Evolutionary conservation across 2,797 vertebrate species (phyloP).

Genomic region (Mallotus villosus): DNA sequence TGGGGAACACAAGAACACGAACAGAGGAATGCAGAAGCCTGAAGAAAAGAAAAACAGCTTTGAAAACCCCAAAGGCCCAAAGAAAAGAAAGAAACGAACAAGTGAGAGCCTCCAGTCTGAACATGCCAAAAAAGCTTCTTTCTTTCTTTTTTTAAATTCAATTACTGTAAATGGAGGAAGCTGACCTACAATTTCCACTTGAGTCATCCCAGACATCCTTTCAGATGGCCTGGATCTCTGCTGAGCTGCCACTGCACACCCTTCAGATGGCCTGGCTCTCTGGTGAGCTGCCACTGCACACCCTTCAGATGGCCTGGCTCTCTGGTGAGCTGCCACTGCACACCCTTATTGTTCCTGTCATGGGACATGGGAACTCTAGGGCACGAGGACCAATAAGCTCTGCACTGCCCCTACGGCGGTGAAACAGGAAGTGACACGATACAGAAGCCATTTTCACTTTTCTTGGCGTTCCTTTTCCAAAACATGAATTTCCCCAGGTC

Average conservation of each 20-base stretch:
- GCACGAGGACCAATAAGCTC: background rate
- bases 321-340: constrained; percentile 38
- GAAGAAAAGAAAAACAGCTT: constrained; percentile 11
- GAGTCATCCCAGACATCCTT: constrained; percentile 51
- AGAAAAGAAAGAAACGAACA: constrained; percentile 8
- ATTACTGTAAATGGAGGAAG: constrained; percentile 30
- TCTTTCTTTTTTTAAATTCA: constrained; percentile 12
- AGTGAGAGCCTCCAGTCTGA: constrained; percentile 14
- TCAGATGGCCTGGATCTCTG: constrained; percentile 39
- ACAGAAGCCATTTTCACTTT: background rate
- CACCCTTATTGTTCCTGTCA: constrained; percentile 22
- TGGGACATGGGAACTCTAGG: constrained; percentile 19
- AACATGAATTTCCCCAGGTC: background rate
- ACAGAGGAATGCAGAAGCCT: constrained; percentile 21
- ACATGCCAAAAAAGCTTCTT: constrained; percentile 13
- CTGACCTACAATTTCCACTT: constrained; percentile 62
- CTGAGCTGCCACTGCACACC: constrained; percentile 40
- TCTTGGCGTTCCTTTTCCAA: background rate
- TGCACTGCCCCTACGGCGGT: background rate
- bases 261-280: constrained; percentile 38
- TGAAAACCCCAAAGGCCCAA: constrained; percentile 1
- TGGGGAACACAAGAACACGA: background rate
- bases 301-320: constrained; percentile 41
- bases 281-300: constrained; percentile 42
- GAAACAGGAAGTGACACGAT: background rate